A percentile compares a stretch with the other conserved stretches of the same genome.
phyloP scores from a whole-genome alignment of 2,888 invertebrate species.

The Cyclophora punctaria region DNA sequence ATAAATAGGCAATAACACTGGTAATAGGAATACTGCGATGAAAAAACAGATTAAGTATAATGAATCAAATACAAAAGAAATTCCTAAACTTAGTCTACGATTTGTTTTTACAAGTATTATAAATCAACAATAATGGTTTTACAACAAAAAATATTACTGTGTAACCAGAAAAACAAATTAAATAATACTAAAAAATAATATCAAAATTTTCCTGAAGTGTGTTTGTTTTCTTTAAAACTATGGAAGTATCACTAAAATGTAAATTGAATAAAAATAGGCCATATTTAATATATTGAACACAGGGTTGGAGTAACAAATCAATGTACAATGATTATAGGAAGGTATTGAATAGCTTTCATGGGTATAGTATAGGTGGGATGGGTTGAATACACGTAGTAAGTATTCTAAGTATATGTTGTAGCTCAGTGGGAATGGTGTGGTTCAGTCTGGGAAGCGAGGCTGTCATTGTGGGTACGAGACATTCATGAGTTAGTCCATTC shows the following conservation, averaged over 20 bases:
- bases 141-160: constrained; percentile 22
- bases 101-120: constrained; percentile 25
- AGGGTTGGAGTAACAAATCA: constrained; percentile 33
- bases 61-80: constrained; percentile 14
- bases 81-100: constrained; percentile 32
- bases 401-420: constrained; percentile 24
- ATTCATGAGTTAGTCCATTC: too few relatives aligned
- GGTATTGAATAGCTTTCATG: constrained; percentile 15
- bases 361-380: constrained; percentile 47
- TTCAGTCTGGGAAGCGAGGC: constrained; percentile 39
- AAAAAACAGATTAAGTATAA: constrained; percentile 11
- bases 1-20: constrained; percentile 16
- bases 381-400: constrained; percentile 28
- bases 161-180: constrained; percentile 17
- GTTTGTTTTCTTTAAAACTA: constrained; percentile 30
- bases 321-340: constrained; percentile 30
- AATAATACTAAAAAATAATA: constrained; percentile 44
- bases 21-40: constrained; percentile 20
- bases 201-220: constrained; percentile 15
- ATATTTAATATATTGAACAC: constrained; percentile 6
- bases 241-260: constrained; percentile 13
- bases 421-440: constrained; percentile 43
- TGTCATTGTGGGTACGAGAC: constrained; percentile 22
- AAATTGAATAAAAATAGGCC: too few relatives aligned
- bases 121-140: constrained; percentile 31